Evolutionary conservation across 2,888 invertebrate genomes (phyloP).

Genomic region (Sinelater perroti): DNA sequence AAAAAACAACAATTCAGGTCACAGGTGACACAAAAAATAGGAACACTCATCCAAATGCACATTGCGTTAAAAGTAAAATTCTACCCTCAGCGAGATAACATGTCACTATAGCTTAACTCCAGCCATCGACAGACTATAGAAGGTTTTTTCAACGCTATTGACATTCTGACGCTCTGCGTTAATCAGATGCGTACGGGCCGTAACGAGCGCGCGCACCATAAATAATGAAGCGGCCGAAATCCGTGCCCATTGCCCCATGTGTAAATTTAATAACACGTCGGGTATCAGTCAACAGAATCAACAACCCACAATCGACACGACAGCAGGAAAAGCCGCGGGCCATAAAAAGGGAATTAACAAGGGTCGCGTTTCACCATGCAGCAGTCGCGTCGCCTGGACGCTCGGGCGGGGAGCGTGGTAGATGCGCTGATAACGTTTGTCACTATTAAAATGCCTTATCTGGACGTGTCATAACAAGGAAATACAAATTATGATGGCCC

Average conservation of each 20-base stretch:
- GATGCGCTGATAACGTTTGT: conserved; percentile 47
- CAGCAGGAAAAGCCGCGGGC: conserved; percentile 26
- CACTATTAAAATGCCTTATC: conserved; percentile 50
- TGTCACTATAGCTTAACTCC: no score
- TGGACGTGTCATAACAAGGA: conserved; percentile 50
- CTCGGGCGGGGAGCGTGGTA: conserved; percentile 29
- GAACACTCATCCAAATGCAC: no score
- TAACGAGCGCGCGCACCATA: no score
- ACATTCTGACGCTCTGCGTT: no score
- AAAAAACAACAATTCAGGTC: no score
- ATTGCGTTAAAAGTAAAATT: no score
- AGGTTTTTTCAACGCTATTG: no score
- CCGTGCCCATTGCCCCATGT: conserved; percentile 11
- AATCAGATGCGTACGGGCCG: no score
- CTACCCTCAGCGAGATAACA: no score
- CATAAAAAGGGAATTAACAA: conserved; percentile 30
- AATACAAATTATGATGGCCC: conserved; percentile 49
- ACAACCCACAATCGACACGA: conserved; percentile 39
- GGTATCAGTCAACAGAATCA: conserved; percentile 39
- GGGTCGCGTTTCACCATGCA: conserved; percentile 23
- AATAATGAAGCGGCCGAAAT: conserved; percentile 14
- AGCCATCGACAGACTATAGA: no score
- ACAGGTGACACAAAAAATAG: no score
- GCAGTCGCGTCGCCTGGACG: conserved; percentile 20
- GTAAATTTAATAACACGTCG: conserved; percentile 37